These are phyloP conservation scores for Rhinatrema bivittatum DNA, from an alignment of 2,797 vertebrate species.

Conservation along the genomic window DNA sequence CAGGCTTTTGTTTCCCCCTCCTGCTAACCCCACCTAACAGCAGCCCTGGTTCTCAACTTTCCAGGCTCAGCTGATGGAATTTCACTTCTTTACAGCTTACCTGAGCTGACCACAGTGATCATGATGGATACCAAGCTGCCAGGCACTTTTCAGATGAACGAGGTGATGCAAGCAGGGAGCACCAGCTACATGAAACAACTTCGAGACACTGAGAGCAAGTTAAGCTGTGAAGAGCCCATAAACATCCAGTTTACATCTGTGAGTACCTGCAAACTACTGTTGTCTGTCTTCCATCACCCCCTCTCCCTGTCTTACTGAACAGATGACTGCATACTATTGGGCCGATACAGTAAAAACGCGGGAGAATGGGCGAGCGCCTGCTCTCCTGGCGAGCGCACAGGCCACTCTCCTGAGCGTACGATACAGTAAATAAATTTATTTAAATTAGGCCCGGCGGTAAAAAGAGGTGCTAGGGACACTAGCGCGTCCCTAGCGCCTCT, in stretches of 20 bases:
- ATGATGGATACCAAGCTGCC: constrained; percentile 62
- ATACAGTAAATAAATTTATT: no score
- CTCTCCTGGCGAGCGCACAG: no score
- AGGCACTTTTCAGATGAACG: constrained; percentile 68
- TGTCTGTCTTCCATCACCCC: background rate
- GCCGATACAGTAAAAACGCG: no score
- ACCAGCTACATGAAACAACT: constrained; percentile 57
- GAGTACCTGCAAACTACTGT: no score
- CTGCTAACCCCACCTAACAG: background rate
- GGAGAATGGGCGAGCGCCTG: no score
- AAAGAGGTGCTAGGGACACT: no score
- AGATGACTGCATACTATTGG: no score
- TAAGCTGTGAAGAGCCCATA: constrained; percentile 71
- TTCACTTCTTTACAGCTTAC: constrained; percentile 55
- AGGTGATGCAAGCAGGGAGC: constrained; percentile 70
- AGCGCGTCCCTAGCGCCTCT: no score
- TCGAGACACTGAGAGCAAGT: constrained; percentile 52
- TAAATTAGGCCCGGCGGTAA: no score
- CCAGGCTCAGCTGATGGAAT: background rate
- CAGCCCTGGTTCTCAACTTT: background rate
- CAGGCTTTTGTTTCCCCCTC: background rate
- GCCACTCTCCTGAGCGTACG: no score
- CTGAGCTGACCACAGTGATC: constrained; percentile 72
- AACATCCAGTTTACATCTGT: constrained; percentile 92
- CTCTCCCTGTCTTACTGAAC: no score